Evolutionary conservation across 1,140 invertebrate genomes (phyloP), one percentile per base, ranked within the genome.

Genomic region (Tigriopus japonicus): DNA sequence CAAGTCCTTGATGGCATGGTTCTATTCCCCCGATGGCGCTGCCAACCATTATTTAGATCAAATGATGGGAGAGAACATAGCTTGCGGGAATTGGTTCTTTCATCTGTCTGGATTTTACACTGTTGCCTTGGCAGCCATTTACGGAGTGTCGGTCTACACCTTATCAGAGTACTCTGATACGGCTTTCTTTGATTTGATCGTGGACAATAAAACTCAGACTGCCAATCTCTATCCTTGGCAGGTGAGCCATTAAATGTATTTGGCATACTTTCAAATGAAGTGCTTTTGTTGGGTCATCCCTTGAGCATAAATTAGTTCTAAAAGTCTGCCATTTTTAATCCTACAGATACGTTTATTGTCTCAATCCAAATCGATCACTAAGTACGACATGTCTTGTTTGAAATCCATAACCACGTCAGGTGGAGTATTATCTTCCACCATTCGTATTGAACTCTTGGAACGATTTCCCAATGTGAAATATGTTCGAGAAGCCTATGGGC

Each of bases 21-120:
- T 49, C 10, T 49, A 17, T 21, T 49, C 45, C 10, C 45, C 45
- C n/a, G 45, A 49, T 49, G 45, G 45, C 45, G 45, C 45, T 17
- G 45, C 45, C 21, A 49, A 49, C 10, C 45, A 49, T 21, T 49
- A 21, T 15, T 12, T 49, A 17, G 45, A 49, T 49, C 45, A 49
- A 49, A 49, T 49, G n/a, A 49, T 49, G n/a, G 45, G 45, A 12
- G 45, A 49, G 10, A 49, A 21, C 45, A 49, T 49, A 49, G 45
- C n/a, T 15, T 58, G 55, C 21, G 55, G 21, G 5, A 58, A 58
- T 42, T 58, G 17, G n/a, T 58, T 58, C 40, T 58, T 58, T 24
- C 55, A 58, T 41, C 35, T 58, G 55, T 41, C 55, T 28, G 59
- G 59, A 15, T 54, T 59, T 7, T 61, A 61, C 52, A 61, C 21